Conservation (phyloP, 2,113 vertebrate genomes). For the Myrmophylax atrothorax region DNA sequence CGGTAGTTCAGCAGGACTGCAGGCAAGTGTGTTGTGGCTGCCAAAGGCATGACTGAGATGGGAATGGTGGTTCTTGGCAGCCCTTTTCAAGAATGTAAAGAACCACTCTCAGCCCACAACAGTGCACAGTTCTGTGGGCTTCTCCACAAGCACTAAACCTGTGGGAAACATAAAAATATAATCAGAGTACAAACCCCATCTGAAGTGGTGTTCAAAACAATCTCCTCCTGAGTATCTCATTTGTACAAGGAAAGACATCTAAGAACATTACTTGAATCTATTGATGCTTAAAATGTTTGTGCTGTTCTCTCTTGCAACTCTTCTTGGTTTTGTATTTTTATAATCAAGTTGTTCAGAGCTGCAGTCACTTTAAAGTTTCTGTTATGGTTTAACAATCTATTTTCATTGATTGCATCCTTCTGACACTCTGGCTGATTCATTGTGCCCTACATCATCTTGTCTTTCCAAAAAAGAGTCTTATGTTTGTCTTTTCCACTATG, state of each 20-base stretch:
- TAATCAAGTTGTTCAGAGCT: background rate
- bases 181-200: background rate
- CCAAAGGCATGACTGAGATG: background rate
- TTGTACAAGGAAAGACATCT: background rate
- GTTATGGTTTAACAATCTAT: background rate
- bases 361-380: background rate
- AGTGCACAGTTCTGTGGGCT: background rate
- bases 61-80: background rate
- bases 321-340: background rate
- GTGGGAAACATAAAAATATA: background rate
- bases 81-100: background rate
- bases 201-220: background rate
- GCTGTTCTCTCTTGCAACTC: background rate
- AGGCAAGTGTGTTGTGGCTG: background rate
- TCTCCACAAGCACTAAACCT: background rate
- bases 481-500: background rate
- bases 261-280: background rate
- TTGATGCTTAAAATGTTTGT: background rate
- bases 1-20: background rate
- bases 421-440: background rate
- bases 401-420: constrained; percentile 37
- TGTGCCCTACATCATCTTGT: background rate
- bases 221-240: background rate
- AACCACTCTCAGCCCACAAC: background rate
- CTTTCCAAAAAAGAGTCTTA: background rate